Evolutionary conservation across 1,140 invertebrate genomes (phyloP), one percentile per base, ranked within the genome.

Genomic region (Choristoneura fumiferana): DNA sequence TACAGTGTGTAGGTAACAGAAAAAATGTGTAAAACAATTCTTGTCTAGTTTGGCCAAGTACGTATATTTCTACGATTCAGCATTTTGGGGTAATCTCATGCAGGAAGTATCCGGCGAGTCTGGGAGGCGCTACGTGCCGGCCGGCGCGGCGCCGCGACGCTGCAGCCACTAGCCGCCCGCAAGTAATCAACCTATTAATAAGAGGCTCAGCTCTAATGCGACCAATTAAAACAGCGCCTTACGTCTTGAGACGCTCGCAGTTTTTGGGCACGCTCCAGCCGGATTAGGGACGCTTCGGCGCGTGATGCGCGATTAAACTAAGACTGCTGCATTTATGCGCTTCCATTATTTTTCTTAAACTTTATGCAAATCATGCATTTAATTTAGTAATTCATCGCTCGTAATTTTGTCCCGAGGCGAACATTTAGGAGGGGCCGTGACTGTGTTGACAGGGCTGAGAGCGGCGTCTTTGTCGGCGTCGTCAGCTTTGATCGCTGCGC

Each of bases 141-240:
- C 64, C 67, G 62, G 70, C 59, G 58, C 59, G 36, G 43, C 33
- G 60, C 64, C 64, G 57, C 61, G 62, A 62, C 58, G 54, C 67
- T 58, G 60, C 73, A 60, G 58, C 67, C 71, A 72, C 40, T 45
- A 45, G 40, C 40, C 22, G 67, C 68, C 82, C 80, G 73, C 81
- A 76, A 82, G 75, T 87, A 87, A 88, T 85, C 84, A 81, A 87
- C 82, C 84, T 84, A 88, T 88, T 88, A 87, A 87, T 88, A 88
- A 78, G 74, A 76, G 76, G 85, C 76, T 88, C 71, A 81, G 72
- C 72, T 72, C 69, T 87, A 87, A 88, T 88, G 68, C 85, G 77
- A 76, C 78, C 77, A 88, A 88, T 88, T 88, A 88, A 87, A 88
- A 84, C 68, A 71, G 76, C 73, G 76, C 75, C 79, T 80, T 65